phyloP scores from a whole-genome alignment of 64 coral and sea anemone species.

The Montipora foliosa region DNA sequence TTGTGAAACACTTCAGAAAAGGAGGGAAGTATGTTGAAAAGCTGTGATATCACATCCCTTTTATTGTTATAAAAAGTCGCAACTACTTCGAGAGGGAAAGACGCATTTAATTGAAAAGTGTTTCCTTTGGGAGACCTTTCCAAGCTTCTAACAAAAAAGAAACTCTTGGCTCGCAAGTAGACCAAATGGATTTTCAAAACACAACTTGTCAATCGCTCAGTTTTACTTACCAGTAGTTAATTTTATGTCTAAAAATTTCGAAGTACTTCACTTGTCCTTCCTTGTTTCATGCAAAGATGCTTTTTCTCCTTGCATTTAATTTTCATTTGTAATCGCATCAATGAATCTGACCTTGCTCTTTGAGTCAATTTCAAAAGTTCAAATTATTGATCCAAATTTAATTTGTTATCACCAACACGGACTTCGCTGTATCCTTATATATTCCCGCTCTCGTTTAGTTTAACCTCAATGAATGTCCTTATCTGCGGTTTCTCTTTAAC shows the following conservation, averaged over 20 bases:
- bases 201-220: too few relatives aligned
- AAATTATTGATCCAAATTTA: background rate
- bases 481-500: background rate
- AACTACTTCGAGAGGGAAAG: too few relatives aligned
- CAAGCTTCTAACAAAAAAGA: too few relatives aligned
- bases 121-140: too few relatives aligned
- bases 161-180: too few relatives aligned
- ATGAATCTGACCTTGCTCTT: background rate
- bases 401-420: background rate
- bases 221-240: too few relatives aligned
- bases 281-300: too few relatives aligned
- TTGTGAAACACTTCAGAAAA: too few relatives aligned
- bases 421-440: background rate
- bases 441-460: background rate
- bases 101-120: too few relatives aligned
- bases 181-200: too few relatives aligned
- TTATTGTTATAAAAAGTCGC: background rate
- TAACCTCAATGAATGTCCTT: background rate
- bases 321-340: background rate
- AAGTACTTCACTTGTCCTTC: background rate
- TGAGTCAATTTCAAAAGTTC: conserved; percentile 33
- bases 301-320: background rate
- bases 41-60: background rate
- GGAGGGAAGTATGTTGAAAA: too few relatives aligned
- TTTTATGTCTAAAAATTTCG: background rate